A percentile compares a stretch with the other conserved stretches of the same genome.
Conservation (phyloP, 2,797 vertebrate genomes). For the Catharus ustulatus region DNA sequence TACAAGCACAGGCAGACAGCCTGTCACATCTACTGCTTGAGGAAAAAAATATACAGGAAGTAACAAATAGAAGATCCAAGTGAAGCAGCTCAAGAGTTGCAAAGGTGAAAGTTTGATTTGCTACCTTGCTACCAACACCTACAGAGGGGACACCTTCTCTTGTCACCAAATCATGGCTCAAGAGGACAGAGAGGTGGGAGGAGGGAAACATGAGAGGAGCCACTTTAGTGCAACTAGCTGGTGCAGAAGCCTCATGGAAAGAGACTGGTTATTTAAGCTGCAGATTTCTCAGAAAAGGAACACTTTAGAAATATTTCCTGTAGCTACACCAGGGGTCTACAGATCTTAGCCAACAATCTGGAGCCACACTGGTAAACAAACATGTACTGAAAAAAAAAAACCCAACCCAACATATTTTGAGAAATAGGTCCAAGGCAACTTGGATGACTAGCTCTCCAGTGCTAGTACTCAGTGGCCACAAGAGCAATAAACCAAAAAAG, state of each 20-base stretch:
- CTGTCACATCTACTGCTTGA: not conserved
- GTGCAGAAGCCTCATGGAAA: constrained; percentile 20
- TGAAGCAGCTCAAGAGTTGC: not conserved
- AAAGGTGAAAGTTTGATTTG: not conserved
- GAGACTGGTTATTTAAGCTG: constrained; percentile 31
- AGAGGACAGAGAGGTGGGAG: not conserved
- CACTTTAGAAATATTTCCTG: constrained; percentile 57
- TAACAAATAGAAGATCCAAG: not conserved
- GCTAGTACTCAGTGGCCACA: constrained; percentile 58
- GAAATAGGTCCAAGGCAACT: constrained; percentile 51
- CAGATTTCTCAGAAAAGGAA: constrained; percentile 54
- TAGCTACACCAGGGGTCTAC: constrained; percentile 55
- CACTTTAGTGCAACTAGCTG: not conserved
- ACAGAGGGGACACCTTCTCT: not conserved
- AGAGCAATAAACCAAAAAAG: constrained; percentile 57
- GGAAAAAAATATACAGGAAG: not conserved
- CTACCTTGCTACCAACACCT: not conserved
- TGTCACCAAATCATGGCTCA: not conserved
- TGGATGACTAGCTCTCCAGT: constrained; percentile 45
- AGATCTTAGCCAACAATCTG: constrained; percentile 55
- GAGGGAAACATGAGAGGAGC: not conserved
- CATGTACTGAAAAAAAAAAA: not conserved
- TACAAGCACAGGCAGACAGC: not conserved
- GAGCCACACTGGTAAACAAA: constrained; percentile 48
- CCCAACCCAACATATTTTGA: not conserved